These are phyloP conservation scores for Scaptodrosophila latifasciaeformis DNA, from an alignment of 2,888 invertebrate genomes.

Conservation along the genomic window DNA sequence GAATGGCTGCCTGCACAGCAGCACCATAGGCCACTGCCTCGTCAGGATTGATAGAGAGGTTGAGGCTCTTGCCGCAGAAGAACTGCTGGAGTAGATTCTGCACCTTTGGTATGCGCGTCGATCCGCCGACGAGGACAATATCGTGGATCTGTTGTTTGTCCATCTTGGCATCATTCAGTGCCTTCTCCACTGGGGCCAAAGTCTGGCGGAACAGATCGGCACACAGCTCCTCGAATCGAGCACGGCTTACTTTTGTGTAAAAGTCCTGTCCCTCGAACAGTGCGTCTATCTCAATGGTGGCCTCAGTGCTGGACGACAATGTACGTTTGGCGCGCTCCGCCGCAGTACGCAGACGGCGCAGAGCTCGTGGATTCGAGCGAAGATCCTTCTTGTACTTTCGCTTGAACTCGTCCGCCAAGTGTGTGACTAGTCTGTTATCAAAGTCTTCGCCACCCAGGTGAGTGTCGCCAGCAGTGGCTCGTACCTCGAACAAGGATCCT, in stretches of 20 bases:
- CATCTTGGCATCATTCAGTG: constrained; percentile 85
- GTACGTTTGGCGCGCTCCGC: constrained; percentile 87
- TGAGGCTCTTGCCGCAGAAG: constrained; percentile 83
- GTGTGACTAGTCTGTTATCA: constrained; percentile 90
- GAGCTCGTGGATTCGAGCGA: constrained; percentile 79
- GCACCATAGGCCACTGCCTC: constrained; percentile 88
- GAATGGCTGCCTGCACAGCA: constrained; percentile 83
- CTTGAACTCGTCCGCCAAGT: constrained; percentile 91
- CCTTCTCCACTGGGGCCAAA: constrained; percentile 85
- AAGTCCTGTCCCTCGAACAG: constrained; percentile 83
- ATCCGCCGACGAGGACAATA: constrained; percentile 88
- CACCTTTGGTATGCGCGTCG: constrained; percentile 86
- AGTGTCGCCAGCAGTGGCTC: constrained; percentile 94
- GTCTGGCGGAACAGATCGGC: constrained; percentile 84
- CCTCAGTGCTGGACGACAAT: constrained; percentile 86
- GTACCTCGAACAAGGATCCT: constrained; percentile 90
- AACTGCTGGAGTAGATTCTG: constrained; percentile 84
- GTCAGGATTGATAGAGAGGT: constrained; percentile 85
- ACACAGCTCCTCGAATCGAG: constrained; percentile 84
- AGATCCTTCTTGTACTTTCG: constrained; percentile 84
- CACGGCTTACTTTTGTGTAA: constrained; percentile 83
- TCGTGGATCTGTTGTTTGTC: constrained; percentile 86
- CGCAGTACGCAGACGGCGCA: constrained; percentile 82
- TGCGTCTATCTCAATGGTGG: constrained; percentile 84
- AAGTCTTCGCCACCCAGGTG: constrained; percentile 95